phyloP scores from a whole-genome alignment of 2,113 vertebrate genomes.

The Marmota flaviventris region DNA sequence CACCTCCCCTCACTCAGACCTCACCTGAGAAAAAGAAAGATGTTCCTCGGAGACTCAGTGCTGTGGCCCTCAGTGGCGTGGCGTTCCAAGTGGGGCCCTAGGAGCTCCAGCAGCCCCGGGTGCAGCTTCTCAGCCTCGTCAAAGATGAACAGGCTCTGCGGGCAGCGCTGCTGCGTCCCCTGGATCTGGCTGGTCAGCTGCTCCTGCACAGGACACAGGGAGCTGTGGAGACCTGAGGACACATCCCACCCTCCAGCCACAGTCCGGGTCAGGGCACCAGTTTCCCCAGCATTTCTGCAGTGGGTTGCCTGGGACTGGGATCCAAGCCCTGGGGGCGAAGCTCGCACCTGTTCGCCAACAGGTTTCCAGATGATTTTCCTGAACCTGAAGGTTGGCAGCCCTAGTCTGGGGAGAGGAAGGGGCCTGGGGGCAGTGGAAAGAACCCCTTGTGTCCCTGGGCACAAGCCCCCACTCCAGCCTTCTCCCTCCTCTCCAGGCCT shows the following conservation, averaged over 20 bases:
- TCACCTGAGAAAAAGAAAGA: constrained; percentile 98
- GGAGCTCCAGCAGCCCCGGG: constrained; percentile 91
- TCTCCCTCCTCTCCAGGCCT: neutral
- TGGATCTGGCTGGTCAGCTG: constrained; percentile 91
- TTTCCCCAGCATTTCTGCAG: neutral
- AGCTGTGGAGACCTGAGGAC: neutral
- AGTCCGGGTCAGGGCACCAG: rapidly evolving
- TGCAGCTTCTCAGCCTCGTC: constrained; percentile 98
- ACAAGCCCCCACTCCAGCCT: neutral
- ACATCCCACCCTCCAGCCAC: rapidly evolving
- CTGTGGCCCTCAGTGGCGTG: constrained; percentile 81
- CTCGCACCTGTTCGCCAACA: neutral
- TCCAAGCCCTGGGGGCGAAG: neutral
- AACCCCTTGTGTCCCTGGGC: neutral
- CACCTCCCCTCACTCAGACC: neutral
- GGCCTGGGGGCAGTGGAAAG: neutral
- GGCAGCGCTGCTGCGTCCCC: constrained; percentile 90
- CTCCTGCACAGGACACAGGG: constrained; percentile 85
- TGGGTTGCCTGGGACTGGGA: neutral
- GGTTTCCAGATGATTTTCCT: neutral
- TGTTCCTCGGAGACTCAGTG: constrained; percentile 86
- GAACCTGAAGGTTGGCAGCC: neutral
- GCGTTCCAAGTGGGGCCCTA: constrained; percentile 91
- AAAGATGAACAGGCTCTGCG: constrained; percentile 95
- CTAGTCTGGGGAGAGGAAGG: neutral